Conservation (phyloP, 2,113 vertebrate genomes). For the Genyomyrus donnyi region DNA sequence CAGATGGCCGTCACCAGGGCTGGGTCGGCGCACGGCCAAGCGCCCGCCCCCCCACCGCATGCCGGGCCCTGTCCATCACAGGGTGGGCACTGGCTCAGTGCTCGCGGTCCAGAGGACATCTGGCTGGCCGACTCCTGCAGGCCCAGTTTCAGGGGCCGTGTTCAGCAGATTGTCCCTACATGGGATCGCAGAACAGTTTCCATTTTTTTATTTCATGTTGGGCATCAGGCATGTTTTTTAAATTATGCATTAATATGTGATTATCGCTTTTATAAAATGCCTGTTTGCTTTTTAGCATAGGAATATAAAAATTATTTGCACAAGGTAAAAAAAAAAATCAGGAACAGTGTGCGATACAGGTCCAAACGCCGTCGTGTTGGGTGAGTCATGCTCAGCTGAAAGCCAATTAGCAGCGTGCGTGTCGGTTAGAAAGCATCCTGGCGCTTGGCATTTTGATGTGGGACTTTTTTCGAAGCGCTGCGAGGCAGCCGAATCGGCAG, state of each 20-base stretch:
- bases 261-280: neutral
- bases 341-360: neutral
- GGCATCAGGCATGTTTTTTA: neutral
- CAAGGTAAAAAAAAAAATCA: neutral
- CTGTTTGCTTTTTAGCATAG: neutral
- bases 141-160: neutral
- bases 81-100: neutral
- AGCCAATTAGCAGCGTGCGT: neutral
- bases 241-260: neutral
- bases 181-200: constrained; percentile 5
- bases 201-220: neutral
- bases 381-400: neutral
- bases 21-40: constrained; percentile 43
- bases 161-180: constrained; percentile 13
- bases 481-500: neutral
- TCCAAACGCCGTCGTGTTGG: neutral
- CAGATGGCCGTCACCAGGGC: constrained; percentile 56
- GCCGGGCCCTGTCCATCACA: neutral
- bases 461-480: neutral
- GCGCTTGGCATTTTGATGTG: neutral
- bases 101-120: constrained; percentile 13
- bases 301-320: neutral
- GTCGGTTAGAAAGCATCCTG: neutral
- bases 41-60: neutral
- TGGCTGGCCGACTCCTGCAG: neutral